Conservation (phyloP, 1,140 invertebrate genomes). For the Papilio xuthus region DNA sequence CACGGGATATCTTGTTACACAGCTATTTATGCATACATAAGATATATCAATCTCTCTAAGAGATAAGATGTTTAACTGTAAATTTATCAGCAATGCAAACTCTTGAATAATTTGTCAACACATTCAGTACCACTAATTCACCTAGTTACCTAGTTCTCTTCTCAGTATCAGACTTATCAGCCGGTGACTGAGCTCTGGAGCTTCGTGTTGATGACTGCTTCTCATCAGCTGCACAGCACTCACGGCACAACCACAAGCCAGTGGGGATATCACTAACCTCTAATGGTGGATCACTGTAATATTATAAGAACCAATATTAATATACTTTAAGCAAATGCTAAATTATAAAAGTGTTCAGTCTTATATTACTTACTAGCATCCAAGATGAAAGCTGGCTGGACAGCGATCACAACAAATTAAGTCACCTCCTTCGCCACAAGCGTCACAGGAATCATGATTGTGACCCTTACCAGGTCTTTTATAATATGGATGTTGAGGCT, state of each 20-base stretch:
- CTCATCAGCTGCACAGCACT: slow-evolving; percentile 84
- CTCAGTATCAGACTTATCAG: slow-evolving; percentile 65
- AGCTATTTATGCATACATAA: too few species aligned
- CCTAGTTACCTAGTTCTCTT: slow-evolving; percentile 66
- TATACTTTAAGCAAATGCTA: too few species aligned
- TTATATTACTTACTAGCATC: slow-evolving; percentile 91
- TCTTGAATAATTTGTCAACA: too few species aligned
- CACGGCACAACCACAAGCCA: slow-evolving; percentile 95
- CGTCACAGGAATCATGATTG: slow-evolving; percentile 96
- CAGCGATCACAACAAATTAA: slow-evolving; percentile 98
- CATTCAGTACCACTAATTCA: not conserved
- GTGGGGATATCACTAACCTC: slow-evolving; percentile 94
- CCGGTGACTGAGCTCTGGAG: slow-evolving; percentile 70
- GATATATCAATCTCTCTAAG: too few species aligned
- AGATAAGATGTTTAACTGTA: too few species aligned
- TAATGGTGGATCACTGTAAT: slow-evolving; percentile 92
- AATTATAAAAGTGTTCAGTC: too few species aligned
- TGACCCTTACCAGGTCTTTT: slow-evolving; percentile 93
- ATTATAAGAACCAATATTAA: not conserved
- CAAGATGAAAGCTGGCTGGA: slow-evolving; percentile 96
- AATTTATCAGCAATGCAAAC: too few species aligned
- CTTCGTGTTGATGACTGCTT: slow-evolving; percentile 57
- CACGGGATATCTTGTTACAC: too few species aligned
- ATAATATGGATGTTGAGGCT: slow-evolving; percentile 90
- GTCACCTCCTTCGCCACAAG: slow-evolving; percentile 95